A percentile compares a stretch with the other conserved stretches of the same genome.
Evolutionary conservation across 2,797 vertebrate species (phyloP).

Genomic region (Darevskia nairensis): DNA sequence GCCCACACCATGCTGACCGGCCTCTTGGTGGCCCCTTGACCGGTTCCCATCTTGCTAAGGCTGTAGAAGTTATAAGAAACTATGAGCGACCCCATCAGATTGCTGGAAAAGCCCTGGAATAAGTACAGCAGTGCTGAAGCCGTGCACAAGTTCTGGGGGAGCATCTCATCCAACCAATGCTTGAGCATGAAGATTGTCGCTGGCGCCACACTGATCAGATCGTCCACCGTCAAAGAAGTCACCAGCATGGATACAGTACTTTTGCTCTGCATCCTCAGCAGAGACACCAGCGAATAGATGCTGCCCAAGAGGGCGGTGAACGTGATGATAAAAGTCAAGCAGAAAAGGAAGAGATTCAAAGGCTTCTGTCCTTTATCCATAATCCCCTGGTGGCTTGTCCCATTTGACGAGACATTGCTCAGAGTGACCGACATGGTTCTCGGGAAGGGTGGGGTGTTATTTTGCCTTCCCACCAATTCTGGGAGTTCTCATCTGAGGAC

Average conservation of each 20-base stretch:
- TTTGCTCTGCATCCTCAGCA: constrained; percentile 85
- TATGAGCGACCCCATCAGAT: constrained; percentile 91
- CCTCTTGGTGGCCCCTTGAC: constrained; percentile 72
- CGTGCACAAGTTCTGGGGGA: constrained; percentile 82
- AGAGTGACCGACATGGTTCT: constrained; percentile 81
- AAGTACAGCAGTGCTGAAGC: constrained; percentile 90
- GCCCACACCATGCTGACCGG: constrained; percentile 79
- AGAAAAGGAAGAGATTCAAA: constrained; percentile 83
- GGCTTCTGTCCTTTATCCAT: constrained; percentile 77
- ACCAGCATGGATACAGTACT: constrained; percentile 89
- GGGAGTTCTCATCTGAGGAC: constrained; percentile 61
- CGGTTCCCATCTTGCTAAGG: constrained; percentile 71
- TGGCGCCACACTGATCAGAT: constrained; percentile 89
- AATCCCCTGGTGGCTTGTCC: constrained; percentile 74
- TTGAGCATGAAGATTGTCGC: constrained; percentile 87
- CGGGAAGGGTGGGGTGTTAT: background rate
- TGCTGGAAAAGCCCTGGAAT: constrained; percentile 94
- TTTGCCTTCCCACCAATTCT: constrained; percentile 58
- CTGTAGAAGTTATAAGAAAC: constrained; percentile 91
- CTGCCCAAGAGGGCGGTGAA: constrained; percentile 84
- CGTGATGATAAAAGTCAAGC: constrained; percentile 84
- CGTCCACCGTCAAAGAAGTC: constrained; percentile 92
- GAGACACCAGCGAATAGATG: constrained; percentile 86
- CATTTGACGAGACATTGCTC: constrained; percentile 82
- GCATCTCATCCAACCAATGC: constrained; percentile 82